Evolutionary conservation across 2,888 invertebrate genomes (phyloP).

Genomic region (Augochlorella aurata): DNA sequence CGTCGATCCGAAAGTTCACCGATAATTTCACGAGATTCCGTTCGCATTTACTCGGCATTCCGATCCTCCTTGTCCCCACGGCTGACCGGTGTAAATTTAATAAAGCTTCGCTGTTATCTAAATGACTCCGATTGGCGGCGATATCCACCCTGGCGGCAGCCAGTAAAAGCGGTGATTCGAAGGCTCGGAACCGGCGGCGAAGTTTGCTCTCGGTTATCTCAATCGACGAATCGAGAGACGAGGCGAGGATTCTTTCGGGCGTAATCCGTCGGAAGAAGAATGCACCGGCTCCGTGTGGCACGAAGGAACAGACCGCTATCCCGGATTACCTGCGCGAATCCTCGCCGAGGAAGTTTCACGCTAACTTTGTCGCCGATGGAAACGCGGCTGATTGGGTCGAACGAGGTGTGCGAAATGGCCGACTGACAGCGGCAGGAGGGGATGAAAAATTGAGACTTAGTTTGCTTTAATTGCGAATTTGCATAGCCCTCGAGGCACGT

Average conservation of each 20-base stretch:
- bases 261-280: conserved; percentile 73
- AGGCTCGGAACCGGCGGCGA: conserved; percentile 21
- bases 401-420: neutral
- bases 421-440: neutral
- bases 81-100: conserved; percentile 73
- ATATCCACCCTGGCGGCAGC: conserved; percentile 16
- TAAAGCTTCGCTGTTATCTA: conserved; percentile 77
- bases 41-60: neutral
- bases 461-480: conserved; percentile 17
- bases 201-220: conserved; percentile 64
- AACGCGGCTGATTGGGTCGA: conserved; percentile 35
- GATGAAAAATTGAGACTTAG: conserved; percentile 23
- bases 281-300: conserved; percentile 55
- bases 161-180: conserved; percentile 25
- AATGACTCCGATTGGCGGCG: conserved; percentile 66
- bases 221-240: conserved; percentile 64
- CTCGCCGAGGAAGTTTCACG: conserved; percentile 21
- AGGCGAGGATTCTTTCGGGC: conserved; percentile 64
- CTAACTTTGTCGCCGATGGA: conserved; percentile 23
- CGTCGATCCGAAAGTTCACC: conserved; percentile 6
- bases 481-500: neutral
- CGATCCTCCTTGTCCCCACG: neutral
- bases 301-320: conserved; percentile 38
- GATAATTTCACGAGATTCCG: conserved; percentile 37
- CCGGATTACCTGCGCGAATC: conserved; percentile 19